Conservation (phyloP, 2,888 invertebrate genomes). For the Sinotaia quadrata region DNA sequence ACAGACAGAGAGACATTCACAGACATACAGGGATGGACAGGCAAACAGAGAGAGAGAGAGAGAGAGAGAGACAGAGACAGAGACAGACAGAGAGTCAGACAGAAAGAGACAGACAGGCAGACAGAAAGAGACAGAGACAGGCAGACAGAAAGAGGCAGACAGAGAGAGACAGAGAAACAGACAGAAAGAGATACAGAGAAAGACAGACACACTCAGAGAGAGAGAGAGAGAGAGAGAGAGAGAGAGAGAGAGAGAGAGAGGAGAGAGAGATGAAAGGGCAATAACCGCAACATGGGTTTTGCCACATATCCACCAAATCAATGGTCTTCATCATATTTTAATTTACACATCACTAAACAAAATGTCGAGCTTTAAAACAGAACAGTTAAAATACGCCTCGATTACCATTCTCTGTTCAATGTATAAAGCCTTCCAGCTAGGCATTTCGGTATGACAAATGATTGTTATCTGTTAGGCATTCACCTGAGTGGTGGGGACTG, state of each 20-base stretch:
- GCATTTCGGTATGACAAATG: no score
- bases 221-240: constrained; percentile 14
- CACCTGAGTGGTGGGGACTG: no score
- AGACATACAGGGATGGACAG: constrained; percentile 9
- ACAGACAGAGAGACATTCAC: constrained; percentile 27
- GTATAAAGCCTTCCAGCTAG: no score
- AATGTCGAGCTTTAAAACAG: no score
- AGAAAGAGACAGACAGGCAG: constrained; percentile 3
- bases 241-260: neutral
- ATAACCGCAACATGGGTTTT: no score
- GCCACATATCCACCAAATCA: no score
- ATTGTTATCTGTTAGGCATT: no score
- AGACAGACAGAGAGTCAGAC: constrained; percentile 9
- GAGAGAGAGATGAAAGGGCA: constrained; percentile 4
- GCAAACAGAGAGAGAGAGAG: neutral
- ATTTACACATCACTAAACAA: no score
- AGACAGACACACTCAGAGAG: neutral
- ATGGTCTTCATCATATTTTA: no score
- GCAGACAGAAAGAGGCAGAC: constrained; percentile 3
- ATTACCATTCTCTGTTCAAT: no score
- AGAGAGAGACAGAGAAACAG: neutral
- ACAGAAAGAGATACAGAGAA: neutral
- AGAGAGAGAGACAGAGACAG: constrained; percentile 19
- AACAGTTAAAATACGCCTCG: no score
- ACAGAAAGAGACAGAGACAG: neutral